Evolutionary conservation across 2,113 vertebrate genomes (phyloP).

Genomic region (Pelusios castaneus): DNA sequence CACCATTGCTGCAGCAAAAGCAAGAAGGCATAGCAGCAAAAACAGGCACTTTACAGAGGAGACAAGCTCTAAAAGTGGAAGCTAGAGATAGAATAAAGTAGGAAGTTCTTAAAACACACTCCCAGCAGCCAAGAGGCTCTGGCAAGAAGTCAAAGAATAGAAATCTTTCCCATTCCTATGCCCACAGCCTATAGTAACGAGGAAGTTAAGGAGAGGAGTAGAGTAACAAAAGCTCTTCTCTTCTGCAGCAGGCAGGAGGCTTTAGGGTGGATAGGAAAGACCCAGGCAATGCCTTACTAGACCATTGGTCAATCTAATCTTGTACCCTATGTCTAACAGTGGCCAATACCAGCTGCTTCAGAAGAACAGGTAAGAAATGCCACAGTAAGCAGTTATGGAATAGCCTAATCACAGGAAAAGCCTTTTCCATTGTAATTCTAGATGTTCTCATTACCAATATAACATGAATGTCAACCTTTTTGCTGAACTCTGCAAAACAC

Average conservation of each 20-base stretch:
- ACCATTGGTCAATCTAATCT: not conserved
- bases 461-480: not conserved
- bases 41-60: not conserved
- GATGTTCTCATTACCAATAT: not conserved
- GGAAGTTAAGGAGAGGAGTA: not conserved
- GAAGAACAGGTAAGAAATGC: not conserved
- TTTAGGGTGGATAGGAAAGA: not conserved
- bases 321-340: not conserved
- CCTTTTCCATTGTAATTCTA: not conserved
- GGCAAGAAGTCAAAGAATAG: not conserved
- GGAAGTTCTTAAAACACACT: not conserved
- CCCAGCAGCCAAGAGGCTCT: not conserved
- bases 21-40: not conserved
- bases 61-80: not conserved
- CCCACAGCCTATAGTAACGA: not conserved
- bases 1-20: not conserved
- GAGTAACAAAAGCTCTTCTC: not conserved
- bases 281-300: not conserved
- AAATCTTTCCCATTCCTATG: not conserved
- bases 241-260: not conserved
- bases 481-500: not conserved
- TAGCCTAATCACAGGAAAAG: not conserved
- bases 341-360: not conserved
- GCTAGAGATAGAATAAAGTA: not conserved
- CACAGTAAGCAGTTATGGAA: not conserved